Evolutionary conservation across 2,113 vertebrate genomes (phyloP), one percentile per base, ranked within the genome.

Genomic region (Tetrao urogallus): DNA sequence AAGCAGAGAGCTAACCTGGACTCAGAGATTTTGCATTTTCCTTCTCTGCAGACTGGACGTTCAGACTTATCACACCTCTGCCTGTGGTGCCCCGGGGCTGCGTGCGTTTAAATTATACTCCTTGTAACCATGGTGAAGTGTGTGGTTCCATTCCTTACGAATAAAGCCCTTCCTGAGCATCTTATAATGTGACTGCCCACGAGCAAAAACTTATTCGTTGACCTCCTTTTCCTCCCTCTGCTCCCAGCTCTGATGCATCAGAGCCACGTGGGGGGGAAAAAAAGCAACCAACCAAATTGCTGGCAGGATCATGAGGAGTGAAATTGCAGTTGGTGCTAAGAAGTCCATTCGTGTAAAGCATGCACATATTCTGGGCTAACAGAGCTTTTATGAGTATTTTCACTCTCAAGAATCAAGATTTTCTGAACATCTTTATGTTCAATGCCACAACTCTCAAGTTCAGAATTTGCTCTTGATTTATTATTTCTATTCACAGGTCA

Each of bases 91-190:
- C 74, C 20, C 56, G 67, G 69, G 85, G 64, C 40, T 34, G 4
- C n/a, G 25, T 1, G 7, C 45, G 88, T 95, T 92, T 38, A 88
- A 84, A 74, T 93, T 82, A 69, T 3, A 3, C n/a, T 93, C 56
- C 50, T 84, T 79, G 87, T 88, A 95, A 88, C 82, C 83, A 64
- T 77, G 73, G 86, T 91, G 82, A 96, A 94, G 90, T 40, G 22
- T 0, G 0, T 56, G 64, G 82, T 82, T 66, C 18, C 42, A 11
- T 70, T 92, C 24, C 81, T 78, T 19, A 52, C 42, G 61, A 97
- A 88, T 71, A 96, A 95, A 78, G 60, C 6, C 74, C 66, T 67
- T 94, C 70, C 54, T 42, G 89, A 73, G 74, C 78, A 66, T 61
- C 28, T 74, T 43, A 6, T 81, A 78, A 83, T 74, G 58, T 88